phyloP scores from a whole-genome alignment of 2,113 vertebrate species.

The Sarotherodon lohbergeri region DNA sequence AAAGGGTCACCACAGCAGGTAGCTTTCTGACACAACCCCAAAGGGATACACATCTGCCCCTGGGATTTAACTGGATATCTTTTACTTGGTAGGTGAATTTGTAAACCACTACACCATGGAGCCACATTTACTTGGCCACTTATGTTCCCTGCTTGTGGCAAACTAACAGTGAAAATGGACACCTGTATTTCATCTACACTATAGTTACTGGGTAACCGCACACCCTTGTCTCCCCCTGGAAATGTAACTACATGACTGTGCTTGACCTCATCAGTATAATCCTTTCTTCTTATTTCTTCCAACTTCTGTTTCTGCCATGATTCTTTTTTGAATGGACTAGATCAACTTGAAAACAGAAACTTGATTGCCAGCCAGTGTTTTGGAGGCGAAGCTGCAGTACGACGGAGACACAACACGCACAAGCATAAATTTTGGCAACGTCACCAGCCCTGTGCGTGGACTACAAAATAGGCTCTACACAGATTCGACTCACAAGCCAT shows the following conservation, averaged over 20 bases:
- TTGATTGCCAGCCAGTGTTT: background rate
- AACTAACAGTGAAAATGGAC: background rate
- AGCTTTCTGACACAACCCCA: background rate
- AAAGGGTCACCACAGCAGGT: background rate
- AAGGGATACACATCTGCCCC: background rate
- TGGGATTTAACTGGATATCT: background rate
- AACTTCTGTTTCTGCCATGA: background rate
- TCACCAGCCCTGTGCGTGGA: background rate
- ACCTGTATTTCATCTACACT: background rate
- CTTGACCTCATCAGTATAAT: background rate
- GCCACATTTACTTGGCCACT: background rate
- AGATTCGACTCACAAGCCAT: background rate
- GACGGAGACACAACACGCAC: background rate
- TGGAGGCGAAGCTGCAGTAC: background rate
- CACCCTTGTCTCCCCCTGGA: background rate
- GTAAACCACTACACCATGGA: background rate
- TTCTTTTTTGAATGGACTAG: background rate
- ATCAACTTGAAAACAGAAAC: background rate
- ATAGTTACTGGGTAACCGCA: background rate
- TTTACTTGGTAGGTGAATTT: background rate
- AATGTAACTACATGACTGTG: background rate
- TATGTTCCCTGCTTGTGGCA: background rate
- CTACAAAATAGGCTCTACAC: background rate
- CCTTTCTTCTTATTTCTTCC: background rate
- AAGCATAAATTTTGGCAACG: background rate